Evolutionary conservation across 2,113 vertebrate species (phyloP).

Genomic region (Aldabrachelys gigantea): DNA sequence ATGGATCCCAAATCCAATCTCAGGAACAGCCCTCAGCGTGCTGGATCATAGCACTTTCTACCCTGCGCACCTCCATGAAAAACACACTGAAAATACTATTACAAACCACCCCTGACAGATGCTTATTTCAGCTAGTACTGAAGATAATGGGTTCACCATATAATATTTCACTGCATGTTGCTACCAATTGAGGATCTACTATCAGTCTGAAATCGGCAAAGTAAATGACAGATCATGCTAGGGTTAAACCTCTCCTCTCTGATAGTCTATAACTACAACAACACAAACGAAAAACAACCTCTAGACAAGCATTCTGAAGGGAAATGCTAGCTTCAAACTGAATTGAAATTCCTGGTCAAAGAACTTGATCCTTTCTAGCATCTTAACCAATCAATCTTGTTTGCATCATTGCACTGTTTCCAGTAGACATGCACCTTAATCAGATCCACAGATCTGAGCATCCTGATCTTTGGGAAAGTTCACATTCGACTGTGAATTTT

Average conservation of each 20-base stretch:
- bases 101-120: background rate
- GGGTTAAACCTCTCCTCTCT: background rate
- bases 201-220: background rate
- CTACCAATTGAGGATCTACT: background rate
- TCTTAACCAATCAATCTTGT: background rate
- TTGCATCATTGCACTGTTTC: background rate
- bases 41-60: background rate
- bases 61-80: background rate
- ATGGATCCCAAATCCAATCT: conserved; percentile 30
- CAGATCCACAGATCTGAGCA: fast-evolving
- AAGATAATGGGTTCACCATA: background rate
- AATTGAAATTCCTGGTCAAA: background rate
- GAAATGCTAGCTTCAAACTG: background rate
- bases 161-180: background rate
- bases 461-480: background rate
- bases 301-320: background rate
- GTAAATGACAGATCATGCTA: background rate
- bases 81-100: background rate
- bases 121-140: background rate
- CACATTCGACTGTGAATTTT: conserved; percentile 3
- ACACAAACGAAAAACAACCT: background rate
- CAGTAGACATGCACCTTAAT: background rate
- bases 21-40: background rate
- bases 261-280: background rate
- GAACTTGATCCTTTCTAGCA: background rate